Percentiles rank a stretch among this genome's conserved stretches.
phyloP scores from a whole-genome alignment of 2,888 invertebrate genomes.

The Plebejus argus region DNA sequence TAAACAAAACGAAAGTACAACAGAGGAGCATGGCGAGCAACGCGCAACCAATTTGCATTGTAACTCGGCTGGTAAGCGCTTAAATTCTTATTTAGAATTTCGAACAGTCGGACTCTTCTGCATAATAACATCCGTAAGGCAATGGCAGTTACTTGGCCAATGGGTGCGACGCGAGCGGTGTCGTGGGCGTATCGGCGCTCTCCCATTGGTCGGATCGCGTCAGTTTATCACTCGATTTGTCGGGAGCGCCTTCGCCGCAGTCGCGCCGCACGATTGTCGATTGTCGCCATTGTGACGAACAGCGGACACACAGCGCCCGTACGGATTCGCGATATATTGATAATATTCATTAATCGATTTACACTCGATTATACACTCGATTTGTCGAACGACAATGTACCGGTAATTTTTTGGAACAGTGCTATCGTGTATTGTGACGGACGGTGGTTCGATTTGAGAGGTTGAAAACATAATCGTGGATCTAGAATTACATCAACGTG shows the following conservation, averaged over 20 bases:
- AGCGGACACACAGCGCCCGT: slow-evolving; percentile 57
- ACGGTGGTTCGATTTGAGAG: slow-evolving; percentile 52
- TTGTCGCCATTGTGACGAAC: slow-evolving; percentile 78
- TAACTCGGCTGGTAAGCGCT: slow-evolving; percentile 74
- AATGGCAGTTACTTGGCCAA: slow-evolving; percentile 79
- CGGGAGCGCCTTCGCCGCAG: slow-evolving; percentile 72
- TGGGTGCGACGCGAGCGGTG: slow-evolving; percentile 60
- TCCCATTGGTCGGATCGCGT: slow-evolving; percentile 64
- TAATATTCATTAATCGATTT: slow-evolving; percentile 42
- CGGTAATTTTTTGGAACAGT: slow-evolving; percentile 50
- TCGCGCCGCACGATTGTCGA: slow-evolving; percentile 76
- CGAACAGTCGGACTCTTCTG: slow-evolving; percentile 77
- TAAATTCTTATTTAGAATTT: slow-evolving; percentile 74
- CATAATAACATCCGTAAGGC: slow-evolving; percentile 79
- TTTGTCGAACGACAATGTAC: slow-evolving; percentile 54
- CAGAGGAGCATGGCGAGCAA: slow-evolving; percentile 58
- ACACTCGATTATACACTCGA: slow-evolving; percentile 55
- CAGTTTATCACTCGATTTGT: slow-evolving; percentile 78
- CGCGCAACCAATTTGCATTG: slow-evolving; percentile 78
- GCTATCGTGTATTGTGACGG: slow-evolving; percentile 57
- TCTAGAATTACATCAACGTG: slow-evolving; percentile 88
- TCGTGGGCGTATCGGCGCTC: slow-evolving; percentile 73
- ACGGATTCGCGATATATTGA: slow-evolving; percentile 61
- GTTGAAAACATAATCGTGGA: slow-evolving; percentile 84
- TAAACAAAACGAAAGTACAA: slow-evolving; percentile 45